Conservation (phyloP, 2,797 vertebrate species). For the Balearica regulorum region DNA sequence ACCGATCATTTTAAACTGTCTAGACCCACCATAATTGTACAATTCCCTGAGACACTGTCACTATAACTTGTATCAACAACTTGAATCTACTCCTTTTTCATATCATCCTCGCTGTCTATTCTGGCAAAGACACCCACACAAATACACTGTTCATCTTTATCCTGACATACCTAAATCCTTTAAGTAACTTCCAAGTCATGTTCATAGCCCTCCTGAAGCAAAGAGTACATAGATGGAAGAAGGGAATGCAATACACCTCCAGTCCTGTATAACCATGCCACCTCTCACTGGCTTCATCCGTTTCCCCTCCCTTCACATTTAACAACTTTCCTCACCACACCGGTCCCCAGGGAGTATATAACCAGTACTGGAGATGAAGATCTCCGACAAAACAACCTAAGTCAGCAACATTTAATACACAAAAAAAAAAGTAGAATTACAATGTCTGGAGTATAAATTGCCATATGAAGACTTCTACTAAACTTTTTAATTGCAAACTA, state of each 20-base stretch:
- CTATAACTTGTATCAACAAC: background rate
- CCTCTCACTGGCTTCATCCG: background rate
- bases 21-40: background rate
- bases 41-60: background rate
- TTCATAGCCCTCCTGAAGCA: background rate
- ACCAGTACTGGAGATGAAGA: background rate
- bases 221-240: background rate
- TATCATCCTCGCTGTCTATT: background rate
- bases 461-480: background rate
- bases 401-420: background rate
- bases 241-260: background rate
- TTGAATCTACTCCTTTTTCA: background rate
- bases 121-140: background rate
- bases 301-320: background rate
- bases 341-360: background rate
- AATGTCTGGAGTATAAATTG: background rate
- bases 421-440: background rate
- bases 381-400: background rate
- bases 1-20: background rate
- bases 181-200: background rate
- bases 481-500: background rate
- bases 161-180: background rate
- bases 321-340: background rate
- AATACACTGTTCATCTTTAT: background rate
- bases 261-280: background rate